Evolutionary conservation across 2,797 vertebrate species (phyloP).

Genomic region (Sandelia bainsii): DNA sequence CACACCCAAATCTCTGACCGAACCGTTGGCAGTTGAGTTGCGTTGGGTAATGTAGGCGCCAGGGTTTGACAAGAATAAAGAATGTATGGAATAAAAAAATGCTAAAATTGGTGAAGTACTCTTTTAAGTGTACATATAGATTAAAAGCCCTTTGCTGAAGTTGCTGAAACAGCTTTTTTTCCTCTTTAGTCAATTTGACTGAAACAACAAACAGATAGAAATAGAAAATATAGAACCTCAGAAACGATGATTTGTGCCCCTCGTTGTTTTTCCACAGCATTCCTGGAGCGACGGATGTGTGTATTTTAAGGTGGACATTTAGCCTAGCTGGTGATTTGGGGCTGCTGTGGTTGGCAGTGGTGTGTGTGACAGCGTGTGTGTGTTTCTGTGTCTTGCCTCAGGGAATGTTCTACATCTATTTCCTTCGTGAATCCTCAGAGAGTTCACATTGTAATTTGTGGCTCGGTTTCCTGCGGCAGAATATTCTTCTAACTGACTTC

Average conservation of each 20-base stretch:
- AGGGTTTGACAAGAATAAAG: neutral
- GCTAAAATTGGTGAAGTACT: neutral
- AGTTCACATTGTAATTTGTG: constrained; percentile 77
- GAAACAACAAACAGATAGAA: constrained; percentile 67
- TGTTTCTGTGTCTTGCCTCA: constrained; percentile 45
- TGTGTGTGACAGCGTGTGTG: constrained; percentile 57
- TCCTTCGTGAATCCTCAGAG: constrained; percentile 71
- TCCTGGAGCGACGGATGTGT: constrained; percentile 67
- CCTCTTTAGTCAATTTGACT: constrained; percentile 19
- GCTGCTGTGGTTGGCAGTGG: constrained; percentile 68
- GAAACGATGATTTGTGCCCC: constrained; percentile 50
- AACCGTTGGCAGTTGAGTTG: neutral
- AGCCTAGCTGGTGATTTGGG: constrained; percentile 81
- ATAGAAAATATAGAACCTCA: constrained; percentile 71
- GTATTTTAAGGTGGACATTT: constrained; percentile 82
- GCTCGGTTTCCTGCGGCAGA: constrained; percentile 61
- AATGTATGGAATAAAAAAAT: neutral
- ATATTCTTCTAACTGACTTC: constrained; percentile 60
- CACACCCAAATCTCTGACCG: neutral
- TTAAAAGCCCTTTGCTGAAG: constrained; percentile 2
- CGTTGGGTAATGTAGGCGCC: neutral
- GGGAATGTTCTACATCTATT: constrained; percentile 72
- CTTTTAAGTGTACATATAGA: neutral
- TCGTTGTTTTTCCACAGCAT: constrained; percentile 75
- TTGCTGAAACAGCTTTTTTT: constrained; percentile 25